Conservation (phyloP, 2,888 invertebrate species). For the Hirudinaria manillensis region DNA sequence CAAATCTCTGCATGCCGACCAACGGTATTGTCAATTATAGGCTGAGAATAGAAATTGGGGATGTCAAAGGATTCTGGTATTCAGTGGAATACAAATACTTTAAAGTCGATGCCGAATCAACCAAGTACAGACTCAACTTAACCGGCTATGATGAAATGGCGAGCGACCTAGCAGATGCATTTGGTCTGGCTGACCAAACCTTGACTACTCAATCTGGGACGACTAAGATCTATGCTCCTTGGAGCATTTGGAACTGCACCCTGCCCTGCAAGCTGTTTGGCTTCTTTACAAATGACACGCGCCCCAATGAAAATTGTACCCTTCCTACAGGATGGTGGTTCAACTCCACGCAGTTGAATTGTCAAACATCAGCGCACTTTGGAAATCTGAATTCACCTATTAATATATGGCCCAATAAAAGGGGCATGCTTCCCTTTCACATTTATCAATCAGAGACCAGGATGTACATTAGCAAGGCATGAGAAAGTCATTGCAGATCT, state of each 20-base stretch:
- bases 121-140: neutral
- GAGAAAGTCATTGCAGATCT: too few relatives aligned
- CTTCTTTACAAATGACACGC: neutral
- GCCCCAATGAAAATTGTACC: neutral
- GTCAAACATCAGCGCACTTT: neutral
- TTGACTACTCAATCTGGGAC: neutral
- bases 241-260: neutral
- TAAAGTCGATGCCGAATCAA: neutral
- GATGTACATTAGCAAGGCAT: neutral
- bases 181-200: neutral
- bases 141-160: neutral
- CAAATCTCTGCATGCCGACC: neutral
- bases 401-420: neutral
- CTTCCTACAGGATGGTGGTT: neutral
- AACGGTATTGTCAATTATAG: neutral
- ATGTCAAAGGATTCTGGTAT: neutral
- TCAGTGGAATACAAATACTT: constrained; percentile 3
- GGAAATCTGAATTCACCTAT: neutral
- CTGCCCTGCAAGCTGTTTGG: neutral
- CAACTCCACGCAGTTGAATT: neutral
- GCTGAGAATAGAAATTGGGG: neutral
- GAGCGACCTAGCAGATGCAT: neutral
- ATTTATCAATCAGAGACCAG: neutral
- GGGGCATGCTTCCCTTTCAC: neutral
- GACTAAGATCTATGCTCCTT: neutral